Evolutionary conservation across 2,888 invertebrate genomes (phyloP).

Genomic region (Rotaria sp.): DNA sequence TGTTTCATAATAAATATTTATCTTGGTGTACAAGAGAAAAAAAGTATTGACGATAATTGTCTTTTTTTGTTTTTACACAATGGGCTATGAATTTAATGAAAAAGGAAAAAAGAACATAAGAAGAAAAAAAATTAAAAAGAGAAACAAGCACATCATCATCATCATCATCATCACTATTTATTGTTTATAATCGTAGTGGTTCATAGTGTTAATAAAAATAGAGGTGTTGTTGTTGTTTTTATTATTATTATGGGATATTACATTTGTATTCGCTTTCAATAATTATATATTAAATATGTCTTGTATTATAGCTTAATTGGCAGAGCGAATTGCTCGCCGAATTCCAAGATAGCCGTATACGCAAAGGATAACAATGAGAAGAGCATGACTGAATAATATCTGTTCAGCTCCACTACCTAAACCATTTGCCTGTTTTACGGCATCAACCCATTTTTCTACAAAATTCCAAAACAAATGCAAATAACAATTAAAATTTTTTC

Average conservation of each 20-base stretch:
- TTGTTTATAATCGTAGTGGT: constrained; percentile 13
- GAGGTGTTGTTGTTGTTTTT: not conserved
- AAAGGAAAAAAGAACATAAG: not conserved
- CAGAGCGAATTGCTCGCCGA: not conserved
- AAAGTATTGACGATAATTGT: not conserved
- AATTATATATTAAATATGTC: not conserved
- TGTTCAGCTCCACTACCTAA: not conserved
- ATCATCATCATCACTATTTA: not conserved
- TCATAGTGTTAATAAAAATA: not conserved
- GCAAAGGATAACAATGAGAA: not conserved
- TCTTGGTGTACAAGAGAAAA: not conserved
- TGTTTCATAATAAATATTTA: too few relatives aligned
- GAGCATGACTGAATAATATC: not conserved
- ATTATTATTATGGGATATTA: not conserved
- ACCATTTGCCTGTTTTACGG: not conserved
- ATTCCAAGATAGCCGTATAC: constrained; percentile 19
- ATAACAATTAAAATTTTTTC: not conserved
- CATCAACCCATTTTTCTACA: not conserved
- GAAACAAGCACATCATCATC: constrained; percentile 8
- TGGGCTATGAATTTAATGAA: not conserved
- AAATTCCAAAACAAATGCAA: not conserved
- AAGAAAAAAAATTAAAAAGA: not conserved
- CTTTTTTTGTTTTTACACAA: not conserved
- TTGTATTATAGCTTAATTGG: not conserved
- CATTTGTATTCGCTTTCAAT: not conserved